Percentiles rank a stretch among this genome's conserved stretches.
phyloP scores from a whole-genome alignment of 2,888 invertebrate genomes.

The Mayetiola destructor region DNA sequence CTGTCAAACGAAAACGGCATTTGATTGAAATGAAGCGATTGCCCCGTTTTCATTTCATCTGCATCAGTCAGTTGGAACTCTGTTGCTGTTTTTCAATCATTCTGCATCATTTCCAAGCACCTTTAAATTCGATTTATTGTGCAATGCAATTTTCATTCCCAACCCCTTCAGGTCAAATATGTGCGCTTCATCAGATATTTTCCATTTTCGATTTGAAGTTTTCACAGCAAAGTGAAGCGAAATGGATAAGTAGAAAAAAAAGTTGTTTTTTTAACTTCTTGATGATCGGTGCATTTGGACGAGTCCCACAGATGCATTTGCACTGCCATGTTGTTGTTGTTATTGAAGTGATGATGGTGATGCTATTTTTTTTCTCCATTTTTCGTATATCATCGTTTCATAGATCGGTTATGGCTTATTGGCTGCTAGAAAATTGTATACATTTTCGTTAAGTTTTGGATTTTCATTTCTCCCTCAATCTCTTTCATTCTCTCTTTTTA shows the following conservation, averaged over 20 bases:
- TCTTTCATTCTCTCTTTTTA: too few species aligned
- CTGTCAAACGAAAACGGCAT: background rate
- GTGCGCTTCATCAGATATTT: background rate
- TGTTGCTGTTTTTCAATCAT: background rate
- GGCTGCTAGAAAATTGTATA: background rate
- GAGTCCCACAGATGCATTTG: background rate
- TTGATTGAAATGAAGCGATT: background rate
- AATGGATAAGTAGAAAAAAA: too few species aligned
- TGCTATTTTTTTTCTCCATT: background rate
- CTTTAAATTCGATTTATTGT: constrained; percentile 8
- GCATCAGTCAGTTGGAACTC: background rate
- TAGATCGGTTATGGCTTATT: constrained; percentile 4
- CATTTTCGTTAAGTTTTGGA: too few species aligned
- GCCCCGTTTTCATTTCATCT: background rate
- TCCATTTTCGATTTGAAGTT: constrained; percentile 13
- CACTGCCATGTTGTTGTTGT: background rate
- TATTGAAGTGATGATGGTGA: too few species aligned
- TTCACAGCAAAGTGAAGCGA: too few species aligned
- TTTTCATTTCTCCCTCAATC: background rate
- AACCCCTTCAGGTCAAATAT: background rate
- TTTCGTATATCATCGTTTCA: too few species aligned
- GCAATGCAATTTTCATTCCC: constrained; percentile 8
- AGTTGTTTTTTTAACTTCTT: too few species aligned
- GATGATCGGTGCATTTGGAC: background rate
- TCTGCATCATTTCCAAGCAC: background rate